These are phyloP conservation scores for Hedychridium roseum DNA, from an alignment of 2,888 invertebrate species.

Conservation along the genomic window DNA sequence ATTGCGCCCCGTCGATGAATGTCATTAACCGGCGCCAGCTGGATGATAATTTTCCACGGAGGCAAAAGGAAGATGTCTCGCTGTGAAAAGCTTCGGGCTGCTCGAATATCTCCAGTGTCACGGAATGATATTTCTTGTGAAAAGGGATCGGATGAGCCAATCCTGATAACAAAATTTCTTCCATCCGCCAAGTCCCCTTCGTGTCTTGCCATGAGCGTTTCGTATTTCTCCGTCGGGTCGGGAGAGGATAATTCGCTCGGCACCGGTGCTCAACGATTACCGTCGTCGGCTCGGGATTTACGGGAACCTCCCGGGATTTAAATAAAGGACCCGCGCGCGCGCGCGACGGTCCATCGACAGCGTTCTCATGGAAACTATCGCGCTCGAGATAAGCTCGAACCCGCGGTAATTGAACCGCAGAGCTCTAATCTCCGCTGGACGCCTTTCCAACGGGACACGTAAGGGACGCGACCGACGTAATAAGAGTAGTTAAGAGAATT, in stretches of 20 bases:
- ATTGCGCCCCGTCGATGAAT: too few species aligned
- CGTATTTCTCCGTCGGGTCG: conserved; percentile 12
- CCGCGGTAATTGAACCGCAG: conserved; percentile 33
- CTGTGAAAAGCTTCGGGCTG: too few species aligned
- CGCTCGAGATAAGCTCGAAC: conserved; percentile 30
- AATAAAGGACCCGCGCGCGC: too few species aligned
- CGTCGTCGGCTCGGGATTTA: conserved; percentile 9
- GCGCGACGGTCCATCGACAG: conserved; percentile 11
- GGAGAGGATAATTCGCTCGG: conserved; percentile 16
- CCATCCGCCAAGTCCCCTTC: not conserved
- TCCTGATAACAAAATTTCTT: conserved; percentile 27
- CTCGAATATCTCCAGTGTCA: conserved; percentile 9
- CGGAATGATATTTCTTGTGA: conserved; percentile 19
- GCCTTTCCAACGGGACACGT: conserved; percentile 24
- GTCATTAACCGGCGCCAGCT: too few species aligned
- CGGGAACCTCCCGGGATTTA: conserved; percentile 3
- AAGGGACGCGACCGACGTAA: conserved; percentile 14
- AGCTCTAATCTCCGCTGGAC: conserved; percentile 28
- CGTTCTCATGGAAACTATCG: conserved; percentile 20
- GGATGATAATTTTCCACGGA: too few species aligned
- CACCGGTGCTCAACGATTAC: conserved; percentile 8
- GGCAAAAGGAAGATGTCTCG: too few species aligned
- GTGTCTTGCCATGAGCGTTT: conserved; percentile 10
- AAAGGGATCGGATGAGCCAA: conserved; percentile 25
- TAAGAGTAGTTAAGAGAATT: conserved; percentile 22